These are phyloP conservation scores for Pristionchus japonicus DNA, from an alignment of 2,888 invertebrate species.

Conservation along the genomic window DNA sequence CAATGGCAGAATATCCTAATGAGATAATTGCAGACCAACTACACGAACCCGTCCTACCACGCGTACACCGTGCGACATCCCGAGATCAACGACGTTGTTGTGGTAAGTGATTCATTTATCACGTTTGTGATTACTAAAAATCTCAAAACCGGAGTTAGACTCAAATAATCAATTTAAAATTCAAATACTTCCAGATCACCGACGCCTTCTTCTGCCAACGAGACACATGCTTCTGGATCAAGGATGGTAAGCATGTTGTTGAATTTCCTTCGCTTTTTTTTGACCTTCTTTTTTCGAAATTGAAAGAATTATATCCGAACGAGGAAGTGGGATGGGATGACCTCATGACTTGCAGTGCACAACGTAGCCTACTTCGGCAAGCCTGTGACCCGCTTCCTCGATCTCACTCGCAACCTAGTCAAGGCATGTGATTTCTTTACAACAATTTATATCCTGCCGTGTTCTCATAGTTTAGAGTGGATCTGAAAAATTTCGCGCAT, in stretches of 20 bases:
- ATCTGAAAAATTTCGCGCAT: no score
- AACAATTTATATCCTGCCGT: no score
- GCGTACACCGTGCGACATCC: not conserved
- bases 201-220: not conserved
- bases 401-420: not conserved
- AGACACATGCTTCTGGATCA: not conserved
- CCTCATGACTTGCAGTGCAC: not conserved
- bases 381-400: not conserved
- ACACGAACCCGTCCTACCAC: not conserved
- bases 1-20: no score
- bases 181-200: not conserved
- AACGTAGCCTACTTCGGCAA: not conserved
- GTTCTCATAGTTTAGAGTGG: no score
- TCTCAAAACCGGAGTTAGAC: not conserved
- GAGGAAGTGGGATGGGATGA: no score
- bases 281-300: no score
- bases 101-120: no score
- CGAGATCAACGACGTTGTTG: not conserved
- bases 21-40: not conserved
- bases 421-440: not conserved
- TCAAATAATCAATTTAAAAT: not conserved
- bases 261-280: no score
- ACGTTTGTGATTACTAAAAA: not conserved
- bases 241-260: not conserved
- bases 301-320: no score